A percentile compares a stretch with the other conserved stretches of the same genome.
Conservation (phyloP, 1,140 invertebrate species). For the Cylas formicarius region DNA sequence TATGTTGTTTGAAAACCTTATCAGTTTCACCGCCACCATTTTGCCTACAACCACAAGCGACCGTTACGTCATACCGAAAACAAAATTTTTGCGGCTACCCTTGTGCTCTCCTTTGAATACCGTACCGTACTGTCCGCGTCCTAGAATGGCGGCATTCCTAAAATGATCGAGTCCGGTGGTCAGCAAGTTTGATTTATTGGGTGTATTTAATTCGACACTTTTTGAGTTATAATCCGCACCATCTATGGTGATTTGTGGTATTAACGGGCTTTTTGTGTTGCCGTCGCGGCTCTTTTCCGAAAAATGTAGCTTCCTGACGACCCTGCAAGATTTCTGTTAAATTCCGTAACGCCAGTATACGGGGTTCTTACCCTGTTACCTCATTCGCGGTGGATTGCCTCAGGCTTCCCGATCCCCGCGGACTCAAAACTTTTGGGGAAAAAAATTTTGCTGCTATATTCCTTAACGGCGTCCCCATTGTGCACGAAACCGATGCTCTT, state of each 20-base stretch:
- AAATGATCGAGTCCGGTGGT: slow-evolving; percentile 26
- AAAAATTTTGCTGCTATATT: neutral
- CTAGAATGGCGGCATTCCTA: slow-evolving; percentile 28
- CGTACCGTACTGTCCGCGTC: slow-evolving; percentile 36
- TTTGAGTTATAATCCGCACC: neutral
- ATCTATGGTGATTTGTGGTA: slow-evolving; percentile 11
- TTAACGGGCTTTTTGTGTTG: neutral
- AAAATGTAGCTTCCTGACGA: neutral
- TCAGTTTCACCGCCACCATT: slow-evolving; percentile 35
- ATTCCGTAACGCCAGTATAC: neutral
- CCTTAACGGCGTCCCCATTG: neutral
- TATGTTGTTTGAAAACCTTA: slow-evolving; percentile 18
- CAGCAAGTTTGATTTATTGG: slow-evolving; percentile 29
- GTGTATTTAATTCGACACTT: slow-evolving; percentile 26
- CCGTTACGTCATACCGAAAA: slow-evolving; percentile 6
- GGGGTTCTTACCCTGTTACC: neutral
- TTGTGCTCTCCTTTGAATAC: slow-evolving; percentile 35
- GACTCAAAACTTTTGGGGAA: neutral
- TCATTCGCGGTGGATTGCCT: neutral
- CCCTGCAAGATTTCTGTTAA: neutral
- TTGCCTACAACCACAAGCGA: slow-evolving; percentile 16
- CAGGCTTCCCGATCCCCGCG: neutral
- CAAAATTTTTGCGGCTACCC: slow-evolving; percentile 26
- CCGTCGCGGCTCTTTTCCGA: neutral
- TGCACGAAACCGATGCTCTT: neutral